phyloP scores from a whole-genome alignment of 2,888 invertebrate genomes.

The Caenorhabditis sp. region DNA sequence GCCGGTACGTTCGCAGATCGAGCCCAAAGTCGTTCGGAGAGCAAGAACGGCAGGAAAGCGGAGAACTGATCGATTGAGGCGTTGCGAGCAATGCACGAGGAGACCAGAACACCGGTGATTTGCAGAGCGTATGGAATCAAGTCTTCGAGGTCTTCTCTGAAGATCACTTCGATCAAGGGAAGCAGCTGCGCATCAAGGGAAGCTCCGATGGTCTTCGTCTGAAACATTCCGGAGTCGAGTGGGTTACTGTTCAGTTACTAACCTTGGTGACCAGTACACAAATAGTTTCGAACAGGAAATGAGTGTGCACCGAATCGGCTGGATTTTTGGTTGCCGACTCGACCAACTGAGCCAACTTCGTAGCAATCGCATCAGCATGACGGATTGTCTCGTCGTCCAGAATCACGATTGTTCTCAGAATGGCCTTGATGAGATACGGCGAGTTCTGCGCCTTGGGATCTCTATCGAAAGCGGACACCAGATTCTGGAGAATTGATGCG shows the following conservation, averaged over 20 bases:
- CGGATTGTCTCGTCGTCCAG: conserved; percentile 70
- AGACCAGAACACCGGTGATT: conserved; percentile 82
- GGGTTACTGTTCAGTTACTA: conserved; percentile 32
- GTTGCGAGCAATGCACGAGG: conserved; percentile 58
- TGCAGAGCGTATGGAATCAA: conserved; percentile 99
- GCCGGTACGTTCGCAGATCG: conserved; percentile 93
- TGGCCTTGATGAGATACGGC: conserved; percentile 96
- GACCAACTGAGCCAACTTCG: conserved; percentile 66
- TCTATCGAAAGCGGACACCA: conserved; percentile 86
- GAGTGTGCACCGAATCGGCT: conserved; percentile 96
- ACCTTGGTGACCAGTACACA: conserved; percentile 83
- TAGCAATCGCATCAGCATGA: conserved; percentile 69
- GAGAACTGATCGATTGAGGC: conserved; percentile 87
- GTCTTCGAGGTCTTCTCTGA: conserved; percentile 90
- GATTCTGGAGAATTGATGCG: conserved; percentile 85
- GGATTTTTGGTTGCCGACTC: conserved; percentile 80
- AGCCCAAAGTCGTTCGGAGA: conserved; percentile 93
- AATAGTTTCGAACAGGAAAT: conserved; percentile 95
- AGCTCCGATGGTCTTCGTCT: conserved; percentile 70
- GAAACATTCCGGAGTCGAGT: no score
- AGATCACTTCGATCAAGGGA: conserved; percentile 93
- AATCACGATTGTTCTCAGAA: conserved; percentile 73
- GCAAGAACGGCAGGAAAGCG: conserved; percentile 90
- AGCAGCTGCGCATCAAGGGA: conserved; percentile 88
- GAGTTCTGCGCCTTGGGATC: conserved; percentile 87